Percentiles rank a stretch among this genome's conserved stretches.
phyloP scores from a whole-genome alignment of 2,888 invertebrate species.

The Leucophenga montana region DNA sequence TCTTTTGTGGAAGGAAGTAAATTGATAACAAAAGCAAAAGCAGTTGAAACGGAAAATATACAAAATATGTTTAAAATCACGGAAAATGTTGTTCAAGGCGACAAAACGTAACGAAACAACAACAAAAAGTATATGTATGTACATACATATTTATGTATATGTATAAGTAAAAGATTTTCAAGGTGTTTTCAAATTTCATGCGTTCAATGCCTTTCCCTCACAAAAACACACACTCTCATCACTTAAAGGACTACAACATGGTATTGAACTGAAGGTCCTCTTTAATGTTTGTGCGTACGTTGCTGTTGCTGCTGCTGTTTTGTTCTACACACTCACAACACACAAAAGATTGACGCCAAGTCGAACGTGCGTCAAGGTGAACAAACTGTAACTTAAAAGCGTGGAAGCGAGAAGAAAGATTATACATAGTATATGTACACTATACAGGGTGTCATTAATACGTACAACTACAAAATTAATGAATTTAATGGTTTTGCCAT shows the following conservation, averaged over 20 bases:
- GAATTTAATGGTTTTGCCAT: conserved; percentile 21
- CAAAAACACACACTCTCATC: neutral
- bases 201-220: too few relatives aligned
- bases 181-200: conserved; percentile 42
- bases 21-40: conserved; percentile 22
- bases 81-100: conserved; percentile 54
- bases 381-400: conserved; percentile 54
- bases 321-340: conserved; percentile 41
- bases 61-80: conserved; percentile 46
- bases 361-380: conserved; percentile 58
- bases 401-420: neutral
- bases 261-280: neutral
- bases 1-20: conserved; percentile 31
- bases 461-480: conserved; percentile 22
- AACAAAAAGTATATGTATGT: conserved; percentile 17
- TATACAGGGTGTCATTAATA: conserved; percentile 6
- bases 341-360: conserved; percentile 43
- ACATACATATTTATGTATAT: too few relatives aligned
- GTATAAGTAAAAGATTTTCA: conserved; percentile 45
- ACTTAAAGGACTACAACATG: neutral
- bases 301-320: conserved; percentile 39
- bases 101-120: conserved; percentile 31
- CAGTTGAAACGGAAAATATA: conserved; percentile 34
- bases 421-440: neutral
- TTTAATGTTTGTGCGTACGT: neutral